phyloP scores from a whole-genome alignment of 1,140 invertebrate genomes.

The Lasioglossum albipes region DNA sequence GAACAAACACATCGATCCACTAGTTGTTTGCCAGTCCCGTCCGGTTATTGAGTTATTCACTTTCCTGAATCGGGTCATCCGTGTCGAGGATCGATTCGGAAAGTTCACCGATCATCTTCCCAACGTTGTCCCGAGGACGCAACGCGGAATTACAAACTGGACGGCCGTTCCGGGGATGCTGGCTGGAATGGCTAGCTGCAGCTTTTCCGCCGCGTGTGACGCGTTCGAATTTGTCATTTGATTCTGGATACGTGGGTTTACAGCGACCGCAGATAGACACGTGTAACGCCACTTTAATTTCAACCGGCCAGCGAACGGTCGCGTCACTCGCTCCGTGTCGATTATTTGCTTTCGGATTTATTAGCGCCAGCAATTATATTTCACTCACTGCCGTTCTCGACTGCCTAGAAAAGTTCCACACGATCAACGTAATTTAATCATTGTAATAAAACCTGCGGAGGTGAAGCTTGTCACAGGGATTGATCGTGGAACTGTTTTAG shows the following conservation, averaged over 20 bases:
- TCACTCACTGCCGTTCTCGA: too few species aligned
- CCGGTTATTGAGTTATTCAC: constrained; percentile 51
- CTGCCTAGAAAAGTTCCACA: too few species aligned
- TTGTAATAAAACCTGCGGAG: too few species aligned
- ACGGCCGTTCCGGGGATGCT: too few species aligned
- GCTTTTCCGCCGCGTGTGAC: neutral
- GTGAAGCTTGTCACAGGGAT: too few species aligned
- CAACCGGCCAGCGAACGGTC: neutral
- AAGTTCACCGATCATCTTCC: constrained; percentile 21
- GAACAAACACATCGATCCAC: constrained; percentile 47
- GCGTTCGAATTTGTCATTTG: constrained; percentile 2
- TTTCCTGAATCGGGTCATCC: constrained; percentile 53
- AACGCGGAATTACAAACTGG: neutral
- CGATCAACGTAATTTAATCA: too few species aligned
- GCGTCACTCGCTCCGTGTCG: neutral
- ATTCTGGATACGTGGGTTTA: neutral
- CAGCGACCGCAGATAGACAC: too few species aligned
- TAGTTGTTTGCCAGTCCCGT: constrained; percentile 41
- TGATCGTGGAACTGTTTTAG: too few species aligned
- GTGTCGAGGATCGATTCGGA: constrained; percentile 43
- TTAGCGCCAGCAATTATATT: neutral
- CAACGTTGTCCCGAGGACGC: neutral
- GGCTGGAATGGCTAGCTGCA: too few species aligned
- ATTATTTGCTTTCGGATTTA: neutral
- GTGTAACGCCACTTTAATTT: neutral